These are phyloP conservation scores for Archips xylosteana DNA, from an alignment of 2,888 invertebrate genomes.

Conservation along the genomic window DNA sequence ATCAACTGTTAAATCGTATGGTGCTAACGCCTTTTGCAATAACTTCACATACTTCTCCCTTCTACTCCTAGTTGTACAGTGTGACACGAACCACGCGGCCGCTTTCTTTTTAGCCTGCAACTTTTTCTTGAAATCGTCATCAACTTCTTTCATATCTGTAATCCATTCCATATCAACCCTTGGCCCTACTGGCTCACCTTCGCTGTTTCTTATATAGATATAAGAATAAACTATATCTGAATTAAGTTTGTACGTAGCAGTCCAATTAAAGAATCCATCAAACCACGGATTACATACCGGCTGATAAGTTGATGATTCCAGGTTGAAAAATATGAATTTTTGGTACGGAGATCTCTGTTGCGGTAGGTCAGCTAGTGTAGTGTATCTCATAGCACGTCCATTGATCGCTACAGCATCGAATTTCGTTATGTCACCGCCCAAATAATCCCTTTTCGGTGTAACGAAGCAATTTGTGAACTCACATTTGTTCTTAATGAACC, in stretches of 20 bases:
- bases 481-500: slow-evolving; percentile 43
- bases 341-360: slow-evolving; percentile 45
- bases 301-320: slow-evolving; percentile 48
- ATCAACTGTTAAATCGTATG: slow-evolving; percentile 70
- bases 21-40: slow-evolving; percentile 57
- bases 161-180: slow-evolving; percentile 43
- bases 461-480: slow-evolving; percentile 43
- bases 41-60: slow-evolving; percentile 57
- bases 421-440: slow-evolving; percentile 38
- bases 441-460: slow-evolving; percentile 35
- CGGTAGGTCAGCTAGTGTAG: slow-evolving; percentile 33
- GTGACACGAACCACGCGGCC: slow-evolving; percentile 78
- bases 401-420: slow-evolving; percentile 45
- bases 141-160: slow-evolving; percentile 40
- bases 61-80: slow-evolving; percentile 64
- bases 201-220: slow-evolving; percentile 44
- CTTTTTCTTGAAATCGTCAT: slow-evolving; percentile 53
- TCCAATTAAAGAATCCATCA: slow-evolving; percentile 51
- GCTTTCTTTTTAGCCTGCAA: slow-evolving; percentile 68
- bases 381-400: slow-evolving; percentile 34
- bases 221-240: slow-evolving; percentile 48
- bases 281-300: slow-evolving; percentile 45
- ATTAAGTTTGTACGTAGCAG: slow-evolving; percentile 48
- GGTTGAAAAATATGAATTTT: slow-evolving; percentile 48
- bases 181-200: slow-evolving; percentile 43